A percentile compares a stretch with the other conserved stretches of the same genome.
These are phyloP conservation scores for Mastomys coucha DNA, from an alignment of 2,113 vertebrate genomes.

Conservation along the genomic window DNA sequence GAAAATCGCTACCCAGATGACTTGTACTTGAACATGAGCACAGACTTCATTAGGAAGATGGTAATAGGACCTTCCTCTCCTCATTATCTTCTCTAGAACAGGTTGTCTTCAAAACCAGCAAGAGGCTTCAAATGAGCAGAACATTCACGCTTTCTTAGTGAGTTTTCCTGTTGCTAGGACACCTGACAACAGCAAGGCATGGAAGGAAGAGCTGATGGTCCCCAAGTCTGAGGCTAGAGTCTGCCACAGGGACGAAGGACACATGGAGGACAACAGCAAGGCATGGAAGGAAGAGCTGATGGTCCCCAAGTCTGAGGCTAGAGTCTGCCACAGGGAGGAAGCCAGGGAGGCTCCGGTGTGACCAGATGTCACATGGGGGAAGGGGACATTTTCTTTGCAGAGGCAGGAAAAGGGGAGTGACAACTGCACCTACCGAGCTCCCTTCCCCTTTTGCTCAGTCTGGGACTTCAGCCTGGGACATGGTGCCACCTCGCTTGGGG, in stretches of 20 bases:
- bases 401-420: not conserved
- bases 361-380: not conserved
- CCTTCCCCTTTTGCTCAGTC: not conserved
- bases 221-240: not conserved
- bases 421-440: not conserved
- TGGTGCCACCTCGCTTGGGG: not conserved
- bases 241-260: fast-evolving
- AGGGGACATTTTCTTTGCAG: not conserved
- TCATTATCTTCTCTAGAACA: constrained; percentile 54
- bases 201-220: not conserved
- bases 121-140: not conserved
- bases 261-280: not conserved
- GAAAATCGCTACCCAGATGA: not conserved
- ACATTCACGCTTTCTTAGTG: not conserved
- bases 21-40: not conserved
- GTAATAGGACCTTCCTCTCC: not conserved
- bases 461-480: not conserved
- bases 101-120: constrained; percentile 49
- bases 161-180: not conserved
- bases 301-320: not conserved
- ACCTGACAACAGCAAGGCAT: not conserved
- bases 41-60: not conserved
- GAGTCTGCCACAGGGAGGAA: not conserved
- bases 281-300: not conserved
- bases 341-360: not conserved